A percentile compares a stretch with the other conserved stretches of the same genome.
Conservation (phyloP, 1,140 invertebrate genomes). For the Sarcophaga bullata region DNA sequence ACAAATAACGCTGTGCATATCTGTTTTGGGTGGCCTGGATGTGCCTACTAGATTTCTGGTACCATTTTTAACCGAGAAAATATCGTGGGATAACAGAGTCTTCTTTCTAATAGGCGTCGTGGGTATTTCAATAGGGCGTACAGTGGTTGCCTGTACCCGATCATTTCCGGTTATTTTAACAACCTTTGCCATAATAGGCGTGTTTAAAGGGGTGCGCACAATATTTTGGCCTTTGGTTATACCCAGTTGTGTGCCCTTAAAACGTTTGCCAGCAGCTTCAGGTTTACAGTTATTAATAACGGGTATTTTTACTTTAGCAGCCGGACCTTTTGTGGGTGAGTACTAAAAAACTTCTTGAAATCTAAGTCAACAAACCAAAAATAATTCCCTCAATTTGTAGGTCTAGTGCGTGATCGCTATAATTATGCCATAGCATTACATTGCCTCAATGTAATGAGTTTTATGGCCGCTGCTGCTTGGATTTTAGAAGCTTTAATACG, state of each 20-base stretch:
- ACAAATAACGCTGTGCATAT: slow-evolving; percentile 73
- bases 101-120: slow-evolving; percentile 76
- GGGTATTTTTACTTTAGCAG: slow-evolving; percentile 69
- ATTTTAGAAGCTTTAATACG: slow-evolving; percentile 59
- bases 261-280: slow-evolving; percentile 72
- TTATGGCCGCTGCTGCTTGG: slow-evolving; percentile 71
- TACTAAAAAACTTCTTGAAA: slow-evolving; percentile 16
- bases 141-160: slow-evolving; percentile 68
- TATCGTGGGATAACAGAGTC: slow-evolving; percentile 73
- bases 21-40: slow-evolving; percentile 71
- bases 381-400: slow-evolving; percentile 59
- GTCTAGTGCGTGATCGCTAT: slow-evolving; percentile 70
- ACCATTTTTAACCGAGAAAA: slow-evolving; percentile 72
- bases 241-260: slow-evolving; percentile 72
- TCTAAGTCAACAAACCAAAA: neutral
- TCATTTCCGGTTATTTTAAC: slow-evolving; percentile 65
- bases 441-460: slow-evolving; percentile 73
- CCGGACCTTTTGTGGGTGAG: slow-evolving; percentile 72
- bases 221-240: slow-evolving; percentile 76
- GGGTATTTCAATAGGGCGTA: slow-evolving; percentile 73
- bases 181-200: slow-evolving; percentile 71
- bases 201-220: slow-evolving; percentile 73
- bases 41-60: slow-evolving; percentile 71
- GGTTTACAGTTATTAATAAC: slow-evolving; percentile 72
- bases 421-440: slow-evolving; percentile 72